phyloP scores from a whole-genome alignment of 2,113 vertebrate species.

The Eira barbara region DNA sequence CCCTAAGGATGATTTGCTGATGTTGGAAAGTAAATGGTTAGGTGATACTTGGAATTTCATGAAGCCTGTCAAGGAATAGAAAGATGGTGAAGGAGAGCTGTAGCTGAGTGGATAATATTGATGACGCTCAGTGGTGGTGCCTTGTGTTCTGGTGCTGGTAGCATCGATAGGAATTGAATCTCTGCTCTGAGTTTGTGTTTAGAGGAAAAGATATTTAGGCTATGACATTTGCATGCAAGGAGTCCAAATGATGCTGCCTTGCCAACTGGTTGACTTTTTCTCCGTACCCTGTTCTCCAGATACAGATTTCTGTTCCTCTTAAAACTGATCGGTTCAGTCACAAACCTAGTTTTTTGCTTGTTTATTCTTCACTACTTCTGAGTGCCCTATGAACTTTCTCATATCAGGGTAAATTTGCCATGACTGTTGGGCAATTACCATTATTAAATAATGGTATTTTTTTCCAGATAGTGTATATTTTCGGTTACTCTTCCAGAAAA shows the following conservation, averaged over 20 bases:
- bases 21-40: slow-evolving; percentile 77
- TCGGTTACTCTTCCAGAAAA: background rate
- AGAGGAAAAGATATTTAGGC: background rate
- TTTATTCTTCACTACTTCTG: slow-evolving; percentile 33
- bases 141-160: slow-evolving; percentile 74
- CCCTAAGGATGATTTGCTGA: slow-evolving; percentile 71
- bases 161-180: slow-evolving; percentile 78
- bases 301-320: background rate
- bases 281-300: background rate
- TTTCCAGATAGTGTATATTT: slow-evolving; percentile 9
- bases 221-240: background rate
- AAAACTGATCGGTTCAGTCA: background rate
- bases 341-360: background rate
- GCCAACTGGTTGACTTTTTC: background rate
- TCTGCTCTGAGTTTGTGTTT: slow-evolving; percentile 49
- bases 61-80: slow-evolving; percentile 59
- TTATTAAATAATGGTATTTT: slow-evolving; percentile 30
- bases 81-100: slow-evolving; percentile 65
- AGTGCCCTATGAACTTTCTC: slow-evolving; percentile 29
- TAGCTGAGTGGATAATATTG: slow-evolving; percentile 76
- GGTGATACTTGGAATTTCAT: slow-evolving; percentile 69
- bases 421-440: background rate
- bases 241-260: background rate
- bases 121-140: slow-evolving; percentile 73
- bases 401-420: slow-evolving; percentile 34